phyloP scores from a whole-genome alignment of 2,797 vertebrate genomes.

The Rhinogobio ventralis region DNA sequence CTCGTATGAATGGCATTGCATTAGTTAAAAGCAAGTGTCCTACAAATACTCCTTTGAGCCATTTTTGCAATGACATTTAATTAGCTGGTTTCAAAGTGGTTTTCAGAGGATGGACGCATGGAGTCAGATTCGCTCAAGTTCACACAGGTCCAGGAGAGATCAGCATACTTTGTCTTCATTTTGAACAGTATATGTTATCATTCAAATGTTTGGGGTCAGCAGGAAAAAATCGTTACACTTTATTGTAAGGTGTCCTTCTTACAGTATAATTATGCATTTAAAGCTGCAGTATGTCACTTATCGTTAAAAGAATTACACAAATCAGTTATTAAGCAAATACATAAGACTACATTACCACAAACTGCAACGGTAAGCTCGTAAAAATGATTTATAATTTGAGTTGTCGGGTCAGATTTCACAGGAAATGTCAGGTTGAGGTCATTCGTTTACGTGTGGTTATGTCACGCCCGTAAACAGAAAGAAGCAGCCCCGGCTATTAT shows the following conservation, averaged over 20 bases:
- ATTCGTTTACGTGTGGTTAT: background rate
- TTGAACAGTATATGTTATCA: no score
- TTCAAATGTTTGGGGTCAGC: no score
- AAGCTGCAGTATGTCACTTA: background rate
- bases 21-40: background rate
- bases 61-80: background rate
- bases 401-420: no score
- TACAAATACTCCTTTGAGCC: background rate
- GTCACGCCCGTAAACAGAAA: background rate
- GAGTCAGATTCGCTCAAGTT: background rate
- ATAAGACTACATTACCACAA: background rate
- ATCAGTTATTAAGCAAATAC: background rate
- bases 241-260: background rate
- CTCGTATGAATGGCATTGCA: background rate
- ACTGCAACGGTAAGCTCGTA: background rate
- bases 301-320: no score
- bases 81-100: background rate
- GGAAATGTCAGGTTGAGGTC: background rate
- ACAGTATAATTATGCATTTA: background rate
- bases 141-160: background rate
- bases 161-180: background rate
- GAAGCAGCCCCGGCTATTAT: no score
- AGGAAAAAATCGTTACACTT: no score
- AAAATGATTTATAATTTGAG: background rate
- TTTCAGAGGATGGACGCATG: background rate